Base-by-base conservation (phyloP, 92 coral and sea anemone genomes). In the Micromussa lordhowensis region DNA sequence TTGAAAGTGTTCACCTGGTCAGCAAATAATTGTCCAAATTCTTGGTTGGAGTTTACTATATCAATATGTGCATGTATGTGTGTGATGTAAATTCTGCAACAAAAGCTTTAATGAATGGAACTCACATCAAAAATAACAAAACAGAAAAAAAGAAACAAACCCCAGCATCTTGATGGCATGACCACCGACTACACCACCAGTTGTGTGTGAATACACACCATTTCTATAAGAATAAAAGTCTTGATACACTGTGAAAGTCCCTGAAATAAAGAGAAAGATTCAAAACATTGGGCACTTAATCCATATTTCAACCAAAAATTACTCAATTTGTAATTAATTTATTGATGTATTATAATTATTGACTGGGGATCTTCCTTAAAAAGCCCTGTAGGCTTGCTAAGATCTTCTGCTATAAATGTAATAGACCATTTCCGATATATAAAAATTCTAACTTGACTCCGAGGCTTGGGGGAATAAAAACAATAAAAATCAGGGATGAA, bases 91-190 rank as follows among this genome's bases (percentile, higher is more conserved):
- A 66, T 66, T 24, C 5, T 66, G 71, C 32, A 66, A 63, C 34
- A 66, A 32, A 26, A 11, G 29, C 26, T 26, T 26, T 7, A 9
- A 26, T n/a, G 15, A 64, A 64, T 8, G 2, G 35, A 21, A 34
- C 21, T 11, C 13, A 2, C 66, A 82, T 15, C 38, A 38, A n/a
- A 44, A 59, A 68, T 19, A 29, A n/a, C 30, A 24, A 22, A 5
- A 44, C 5, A 31, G 29, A 12, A 38, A 36, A 72, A 73, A 0
- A 73, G 49, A 22, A 31, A 24, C 91, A n/a, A 86, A 97, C 94
- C 99, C 99, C 69, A 97, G 82, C 36, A 97, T 93, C 88, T 97
- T 97, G 88, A 97, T 92, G 48, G 99, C 99, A 92, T 97, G 99
- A 0, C 93, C 94, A 4, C 99, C 99, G 66, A 81, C 91, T 32